Percentiles rank a stretch among this genome's conserved stretches.
phyloP scores from a whole-genome alignment of 2,113 vertebrate species.

The Sakesphorus luctuosus region DNA sequence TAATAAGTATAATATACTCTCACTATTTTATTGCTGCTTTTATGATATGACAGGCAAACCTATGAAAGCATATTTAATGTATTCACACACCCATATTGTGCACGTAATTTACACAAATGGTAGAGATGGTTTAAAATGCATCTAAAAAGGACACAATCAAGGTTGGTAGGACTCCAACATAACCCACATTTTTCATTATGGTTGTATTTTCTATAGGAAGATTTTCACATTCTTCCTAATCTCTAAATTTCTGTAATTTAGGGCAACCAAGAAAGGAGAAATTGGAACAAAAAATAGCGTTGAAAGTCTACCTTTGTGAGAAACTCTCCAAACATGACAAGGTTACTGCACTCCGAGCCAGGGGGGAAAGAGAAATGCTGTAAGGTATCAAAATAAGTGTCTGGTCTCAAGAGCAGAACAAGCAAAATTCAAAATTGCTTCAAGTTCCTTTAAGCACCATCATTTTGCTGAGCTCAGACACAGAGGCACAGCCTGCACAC shows the following conservation, averaged over 20 bases:
- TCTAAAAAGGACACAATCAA: neutral
- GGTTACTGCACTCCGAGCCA: neutral
- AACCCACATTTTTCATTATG: neutral
- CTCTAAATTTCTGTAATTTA: neutral
- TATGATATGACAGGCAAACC: constrained; percentile 43
- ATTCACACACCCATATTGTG: neutral
- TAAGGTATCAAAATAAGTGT: neutral
- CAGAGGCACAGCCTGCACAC: neutral
- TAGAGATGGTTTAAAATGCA: constrained; percentile 7
- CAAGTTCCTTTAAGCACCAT: neutral
- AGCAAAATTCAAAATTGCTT: neutral
- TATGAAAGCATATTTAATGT: constrained; percentile 54
- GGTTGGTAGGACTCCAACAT: neutral
- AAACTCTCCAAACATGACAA: neutral
- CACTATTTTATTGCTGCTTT: constrained; percentile 52
- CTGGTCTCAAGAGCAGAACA: neutral
- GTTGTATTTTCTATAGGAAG: neutral
- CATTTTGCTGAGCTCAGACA: neutral
- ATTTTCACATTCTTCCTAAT: neutral
- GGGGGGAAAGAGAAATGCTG: neutral
- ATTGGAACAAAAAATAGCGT: fast-evolving
- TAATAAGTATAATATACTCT: constrained; percentile 72
- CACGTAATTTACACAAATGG: constrained; percentile 36
- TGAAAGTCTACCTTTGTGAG: neutral
- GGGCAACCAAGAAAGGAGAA: neutral